Evolutionary conservation across 1,140 invertebrate species (phyloP).

Genomic region (fruit fly (Drosophila melanogaster)): DNA sequence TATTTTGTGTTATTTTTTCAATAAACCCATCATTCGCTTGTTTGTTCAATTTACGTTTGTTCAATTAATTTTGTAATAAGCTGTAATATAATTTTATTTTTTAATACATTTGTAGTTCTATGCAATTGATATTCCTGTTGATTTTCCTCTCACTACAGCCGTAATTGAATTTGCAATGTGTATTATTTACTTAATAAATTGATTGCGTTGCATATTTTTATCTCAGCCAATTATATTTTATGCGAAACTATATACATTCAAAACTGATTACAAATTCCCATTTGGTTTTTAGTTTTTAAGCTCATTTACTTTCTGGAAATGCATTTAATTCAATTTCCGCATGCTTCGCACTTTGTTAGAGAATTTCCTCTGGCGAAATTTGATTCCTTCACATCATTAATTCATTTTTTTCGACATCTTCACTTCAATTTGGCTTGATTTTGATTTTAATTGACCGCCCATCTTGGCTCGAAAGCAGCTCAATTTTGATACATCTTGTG

Average conservation of each 20-base stretch:
- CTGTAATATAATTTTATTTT: background rate
- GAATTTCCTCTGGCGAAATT: background rate
- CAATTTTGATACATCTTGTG: constrained; percentile 6
- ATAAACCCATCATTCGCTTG: too few species aligned
- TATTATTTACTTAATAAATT: background rate
- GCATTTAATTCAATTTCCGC: too few species aligned
- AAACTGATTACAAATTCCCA: too few species aligned
- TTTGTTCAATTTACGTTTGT: background rate
- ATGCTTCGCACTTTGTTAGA: too few species aligned
- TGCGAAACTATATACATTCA: too few species aligned
- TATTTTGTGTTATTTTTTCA: constrained; percentile 5
- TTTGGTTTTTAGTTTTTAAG: too few species aligned
- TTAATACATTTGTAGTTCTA: too few species aligned
- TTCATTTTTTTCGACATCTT: background rate
- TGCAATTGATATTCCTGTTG: background rate
- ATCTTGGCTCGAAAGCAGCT: background rate
- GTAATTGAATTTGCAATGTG: background rate
- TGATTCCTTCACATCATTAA: constrained; percentile 1
- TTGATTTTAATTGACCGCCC: constrained; percentile 31
- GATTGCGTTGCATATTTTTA: background rate
- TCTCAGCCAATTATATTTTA: too few species aligned
- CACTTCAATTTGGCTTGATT: background rate
- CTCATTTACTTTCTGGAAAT: too few species aligned
- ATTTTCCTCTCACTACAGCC: background rate
- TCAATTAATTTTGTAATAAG: background rate